Percentiles rank a stretch among this genome's conserved stretches.
Evolutionary conservation across 2,888 invertebrate genomes (phyloP).

Genomic region (Neuroscelio doddi): DNA sequence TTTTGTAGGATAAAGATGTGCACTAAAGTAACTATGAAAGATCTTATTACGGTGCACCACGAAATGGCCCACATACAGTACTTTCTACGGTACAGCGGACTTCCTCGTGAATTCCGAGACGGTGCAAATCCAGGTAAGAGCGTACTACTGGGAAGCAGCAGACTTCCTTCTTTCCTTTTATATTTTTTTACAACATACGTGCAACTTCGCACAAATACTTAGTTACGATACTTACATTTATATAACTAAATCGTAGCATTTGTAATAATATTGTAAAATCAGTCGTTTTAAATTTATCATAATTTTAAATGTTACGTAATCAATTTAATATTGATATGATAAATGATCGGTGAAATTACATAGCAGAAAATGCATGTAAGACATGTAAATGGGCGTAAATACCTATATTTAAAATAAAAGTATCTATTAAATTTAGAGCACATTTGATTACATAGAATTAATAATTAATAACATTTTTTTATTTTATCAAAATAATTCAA

Average conservation of each 20-base stretch:
- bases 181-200: constrained; percentile 23
- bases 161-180: constrained; percentile 42
- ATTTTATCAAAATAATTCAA: too few relatives aligned
- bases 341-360: constrained; percentile 26
- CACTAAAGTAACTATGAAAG: constrained; percentile 87
- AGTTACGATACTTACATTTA: constrained; percentile 28
- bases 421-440: too few relatives aligned
- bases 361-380: constrained; percentile 13
- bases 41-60: constrained; percentile 90
- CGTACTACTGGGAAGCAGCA: constrained; percentile 26
- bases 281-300: constrained; percentile 9
- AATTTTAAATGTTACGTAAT: constrained; percentile 22
- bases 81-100: constrained; percentile 86
- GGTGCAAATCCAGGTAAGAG: constrained; percentile 91
- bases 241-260: constrained; percentile 19
- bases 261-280: constrained; percentile 16
- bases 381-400: too few relatives aligned
- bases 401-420: too few relatives aligned
- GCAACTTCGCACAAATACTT: constrained; percentile 23
- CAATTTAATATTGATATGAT: constrained; percentile 25
- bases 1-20: constrained; percentile 88
- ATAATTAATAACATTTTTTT: too few relatives aligned
- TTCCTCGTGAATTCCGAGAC: constrained; percentile 89
- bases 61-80: constrained; percentile 95
- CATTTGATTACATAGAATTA: too few relatives aligned